Base-by-base conservation (phyloP, 2,113 vertebrate genomes). In the Eurypyga helias region DNA sequence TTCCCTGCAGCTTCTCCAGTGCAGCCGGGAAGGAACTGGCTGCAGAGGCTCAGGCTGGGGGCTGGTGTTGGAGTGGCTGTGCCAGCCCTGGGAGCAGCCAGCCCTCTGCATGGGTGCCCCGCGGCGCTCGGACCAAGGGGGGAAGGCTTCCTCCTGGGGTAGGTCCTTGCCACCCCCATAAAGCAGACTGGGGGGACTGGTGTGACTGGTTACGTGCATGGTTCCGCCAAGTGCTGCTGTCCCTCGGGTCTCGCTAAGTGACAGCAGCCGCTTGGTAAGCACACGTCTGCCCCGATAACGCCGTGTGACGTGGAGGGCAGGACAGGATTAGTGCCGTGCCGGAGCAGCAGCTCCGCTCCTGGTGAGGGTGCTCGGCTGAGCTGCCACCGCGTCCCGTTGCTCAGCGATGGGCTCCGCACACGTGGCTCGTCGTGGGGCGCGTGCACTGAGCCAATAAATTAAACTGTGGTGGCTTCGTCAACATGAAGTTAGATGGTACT, bases 371-470 rank as follows among this genome's bases (percentile, higher is more conserved):
- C 14, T 13, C 19, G 28, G 83, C 94, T 41, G 66, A 7, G 49
- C 3, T 18, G 38, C 64, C 16, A 13, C 9, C 38, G 7, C 1
- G 10, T 48, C 55, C 89, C 75, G 12, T 16, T 2, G 2, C 85
- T 79, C 49, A 10, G 52, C 72, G 21, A 9, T 66, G 23, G 4
- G 48, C 73, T 85, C 49, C 51, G 2, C 26, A 83, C 91, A 43
- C 25, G 3, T 46, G 83, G 81, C 80, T 51, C 20, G 55, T 31
- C 92, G 15, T 1, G 2, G 79, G 45, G 21, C 13, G 17, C 76
- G 90, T 55, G 92, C 92, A 55, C 88, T 92, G 49, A 95, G 88
- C 87, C 97, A 88, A 46, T 25, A 97, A 97, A 97, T 97, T 96
- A 89, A 96, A 95, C 13, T n/a, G 60, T 16, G 31, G 71, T 26